Evolutionary conservation across 2,888 invertebrate species (phyloP).

Genomic region (Byasa hedistus): DNA sequence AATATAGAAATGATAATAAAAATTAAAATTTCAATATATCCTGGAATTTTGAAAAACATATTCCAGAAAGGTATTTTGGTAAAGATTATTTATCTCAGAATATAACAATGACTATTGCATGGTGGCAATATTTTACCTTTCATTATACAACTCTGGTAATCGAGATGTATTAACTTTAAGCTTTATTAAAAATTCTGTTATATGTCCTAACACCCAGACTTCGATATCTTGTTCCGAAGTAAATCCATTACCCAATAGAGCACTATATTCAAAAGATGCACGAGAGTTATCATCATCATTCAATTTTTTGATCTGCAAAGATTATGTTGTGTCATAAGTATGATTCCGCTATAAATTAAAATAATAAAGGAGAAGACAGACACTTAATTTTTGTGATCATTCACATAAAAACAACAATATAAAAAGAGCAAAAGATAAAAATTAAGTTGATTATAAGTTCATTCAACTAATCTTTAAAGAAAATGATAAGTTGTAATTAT

Average conservation of each 20-base stretch:
- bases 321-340: not conserved
- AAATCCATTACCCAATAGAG: slow-evolving; percentile 77
- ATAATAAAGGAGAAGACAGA: too few relatives aligned
- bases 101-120: too few relatives aligned
- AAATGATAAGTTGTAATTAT: too few relatives aligned
- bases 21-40: too few relatives aligned
- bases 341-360: too few relatives aligned
- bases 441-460: not conserved
- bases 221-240: slow-evolving; percentile 82
- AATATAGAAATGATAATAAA: not conserved
- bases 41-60: not conserved
- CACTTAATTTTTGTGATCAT: not conserved
- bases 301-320: slow-evolving; percentile 64
- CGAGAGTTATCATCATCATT: slow-evolving; percentile 77
- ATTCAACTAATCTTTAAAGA: too few relatives aligned
- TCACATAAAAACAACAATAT: not conserved
- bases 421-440: not conserved
- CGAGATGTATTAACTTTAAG: slow-evolving; percentile 82
- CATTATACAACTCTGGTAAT: slow-evolving; percentile 79
- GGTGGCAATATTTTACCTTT: slow-evolving; percentile 50
- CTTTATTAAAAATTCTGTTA: slow-evolving; percentile 82
- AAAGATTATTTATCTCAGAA: too few relatives aligned
- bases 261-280: slow-evolving; percentile 82
- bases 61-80: too few relatives aligned
- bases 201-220: slow-evolving; percentile 81